Evolutionary conservation across 1,140 invertebrate genomes (phyloP), one percentile per base, ranked within the genome.

Genomic region (Eumaeus atala): DNA sequence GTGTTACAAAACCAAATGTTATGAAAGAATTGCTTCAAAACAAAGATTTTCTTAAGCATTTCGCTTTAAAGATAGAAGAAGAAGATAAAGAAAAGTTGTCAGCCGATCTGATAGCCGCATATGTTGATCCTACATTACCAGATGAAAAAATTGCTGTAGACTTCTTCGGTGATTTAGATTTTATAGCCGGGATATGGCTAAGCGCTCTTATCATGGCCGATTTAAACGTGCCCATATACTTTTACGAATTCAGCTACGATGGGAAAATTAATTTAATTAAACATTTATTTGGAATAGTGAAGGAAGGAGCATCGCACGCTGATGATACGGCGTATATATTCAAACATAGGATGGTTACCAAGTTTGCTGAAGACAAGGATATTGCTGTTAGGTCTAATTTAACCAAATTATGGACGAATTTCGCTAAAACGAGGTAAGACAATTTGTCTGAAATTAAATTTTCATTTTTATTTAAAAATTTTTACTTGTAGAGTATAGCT

Each of bases 321-420:
- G 89, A 90, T 60, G 88, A 90, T 54, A 47, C 80, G 33, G 71
- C 72, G 33, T 89, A 88, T 34, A 52, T 89, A 1, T 84, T 89
- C 21, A 77, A 87, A 50, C 47, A 54, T 51, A 35, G 17, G 0
- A 7, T 34, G 51, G 67, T 78, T 21, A 67, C 72, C 1, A 70
- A 83, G 36, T 70, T 78, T 12, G 78, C 80, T 44, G 51, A 62
- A 9, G 70, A 77, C 35, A 70, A 67, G 54, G 88, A 87, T 54
- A 60, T 74, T 9, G 70, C 69, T 48, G 68, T 86, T 3, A 78
- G 86, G 50, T 70, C 81, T 49, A 74, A 77, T 48, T 74, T 90
- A 51, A 81, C 87, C 3, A 84, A 72, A 55, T 70, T 91, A 68
- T 91, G 89, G 89, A 87, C 89, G 2, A 90, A 90, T 62, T 91